A percentile compares a stretch with the other conserved stretches of the same genome.
Conservation (phyloP, 1,140 invertebrate genomes). For the Drosophila arizonae region DNA sequence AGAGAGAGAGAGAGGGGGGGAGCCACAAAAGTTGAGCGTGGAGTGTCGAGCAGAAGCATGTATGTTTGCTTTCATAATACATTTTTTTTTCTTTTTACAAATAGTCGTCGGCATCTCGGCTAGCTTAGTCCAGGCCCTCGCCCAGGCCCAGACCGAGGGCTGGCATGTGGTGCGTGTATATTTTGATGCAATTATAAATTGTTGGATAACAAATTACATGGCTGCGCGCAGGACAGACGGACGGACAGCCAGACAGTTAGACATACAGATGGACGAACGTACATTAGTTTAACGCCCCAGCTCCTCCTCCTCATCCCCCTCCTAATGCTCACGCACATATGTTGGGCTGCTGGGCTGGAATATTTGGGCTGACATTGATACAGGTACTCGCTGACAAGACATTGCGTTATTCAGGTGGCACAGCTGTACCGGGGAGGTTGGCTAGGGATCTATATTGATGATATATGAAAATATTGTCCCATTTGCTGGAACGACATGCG, state of each 20-base stretch:
- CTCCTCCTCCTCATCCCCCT: background rate
- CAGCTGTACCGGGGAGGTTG: conserved; percentile 45
- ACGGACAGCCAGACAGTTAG: background rate
- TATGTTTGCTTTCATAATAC: conserved; percentile 71
- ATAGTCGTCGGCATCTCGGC: conserved; percentile 56
- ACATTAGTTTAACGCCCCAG: conserved; percentile 55
- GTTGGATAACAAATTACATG: conserved; percentile 80
- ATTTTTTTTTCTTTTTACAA: conserved; percentile 31
- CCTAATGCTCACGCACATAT: conserved; percentile 62
- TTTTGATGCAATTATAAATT: conserved; percentile 80
- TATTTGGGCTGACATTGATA: conserved; percentile 63
- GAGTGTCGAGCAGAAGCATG: conserved; percentile 38
- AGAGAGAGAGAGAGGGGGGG: background rate
- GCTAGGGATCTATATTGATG: background rate
- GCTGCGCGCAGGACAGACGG: conserved; percentile 50
- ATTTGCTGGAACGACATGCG: conserved; percentile 48
- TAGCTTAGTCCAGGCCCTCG: background rate
- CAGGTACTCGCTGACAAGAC: conserved; percentile 69
- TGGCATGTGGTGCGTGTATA: conserved; percentile 45
- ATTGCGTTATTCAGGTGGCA: conserved; percentile 56
- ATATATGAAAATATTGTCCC: background rate
- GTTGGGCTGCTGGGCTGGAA: conserved; percentile 43
- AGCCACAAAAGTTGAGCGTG: conserved; percentile 20
- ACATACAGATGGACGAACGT: conserved; percentile 2
- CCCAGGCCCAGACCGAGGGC: background rate